Evolutionary conservation across 2,797 vertebrate species (phyloP).

Genomic region (Steatocranus sp.): DNA sequence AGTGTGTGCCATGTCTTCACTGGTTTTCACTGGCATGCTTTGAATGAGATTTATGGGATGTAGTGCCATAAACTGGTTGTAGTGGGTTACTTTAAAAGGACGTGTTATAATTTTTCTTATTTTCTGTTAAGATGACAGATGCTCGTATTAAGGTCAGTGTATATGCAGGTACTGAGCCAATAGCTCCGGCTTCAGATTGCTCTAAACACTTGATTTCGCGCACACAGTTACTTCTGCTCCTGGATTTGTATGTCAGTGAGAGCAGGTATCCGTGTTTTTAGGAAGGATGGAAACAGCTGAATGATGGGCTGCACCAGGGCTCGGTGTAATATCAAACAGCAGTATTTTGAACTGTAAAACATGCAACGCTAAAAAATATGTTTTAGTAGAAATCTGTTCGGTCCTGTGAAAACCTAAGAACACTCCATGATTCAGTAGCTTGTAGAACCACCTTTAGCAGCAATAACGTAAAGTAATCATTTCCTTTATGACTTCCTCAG

Average conservation of each 20-base stretch:
- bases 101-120: not conserved
- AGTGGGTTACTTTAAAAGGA: not conserved
- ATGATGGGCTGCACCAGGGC: not conserved
- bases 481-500: not conserved
- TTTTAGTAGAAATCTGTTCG: not conserved
- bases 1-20: not conserved
- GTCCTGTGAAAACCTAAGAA: not conserved
- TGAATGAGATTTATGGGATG: not conserved
- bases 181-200: not conserved
- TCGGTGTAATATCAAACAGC: not conserved
- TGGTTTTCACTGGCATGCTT: not conserved
- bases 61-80: not conserved
- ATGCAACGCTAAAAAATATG: not conserved
- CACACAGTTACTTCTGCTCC: not conserved
- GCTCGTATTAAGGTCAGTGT: not conserved
- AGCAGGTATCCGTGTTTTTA: not conserved
- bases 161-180: not conserved
- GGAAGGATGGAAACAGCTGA: not conserved
- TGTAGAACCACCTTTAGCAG: not conserved
- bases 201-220: accelerated
- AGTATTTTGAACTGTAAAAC: not conserved
- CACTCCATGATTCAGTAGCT: not conserved
- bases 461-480: not conserved
- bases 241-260: not conserved
- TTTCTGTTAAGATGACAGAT: not conserved